phyloP scores from a whole-genome alignment of 1,140 invertebrate genomes.

The Dendrolimus kikuchii region DNA sequence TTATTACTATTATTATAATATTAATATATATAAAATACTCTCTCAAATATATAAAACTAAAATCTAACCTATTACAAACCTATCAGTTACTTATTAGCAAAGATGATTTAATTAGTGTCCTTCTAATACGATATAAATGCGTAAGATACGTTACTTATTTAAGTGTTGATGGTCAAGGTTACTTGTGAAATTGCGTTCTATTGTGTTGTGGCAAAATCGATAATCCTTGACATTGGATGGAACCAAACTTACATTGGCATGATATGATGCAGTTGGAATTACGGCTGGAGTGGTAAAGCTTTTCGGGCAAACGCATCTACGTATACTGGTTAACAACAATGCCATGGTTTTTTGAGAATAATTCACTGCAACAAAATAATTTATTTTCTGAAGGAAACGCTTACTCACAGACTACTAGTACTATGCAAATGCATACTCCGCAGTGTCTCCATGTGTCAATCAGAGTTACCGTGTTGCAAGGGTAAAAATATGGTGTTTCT shows the following conservation, averaged over 20 bases:
- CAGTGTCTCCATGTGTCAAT: slow-evolving; percentile 1
- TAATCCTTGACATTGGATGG: slow-evolving; percentile 50
- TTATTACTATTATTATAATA: too few relatives aligned
- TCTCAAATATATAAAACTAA: too few relatives aligned
- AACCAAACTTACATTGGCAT: slow-evolving; percentile 62
- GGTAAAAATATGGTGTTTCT: neutral
- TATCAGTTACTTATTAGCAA: too few relatives aligned
- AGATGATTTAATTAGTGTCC: too few relatives aligned
- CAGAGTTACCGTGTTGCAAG: too few relatives aligned
- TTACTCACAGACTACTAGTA: neutral
- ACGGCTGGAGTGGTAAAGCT: slow-evolving; percentile 31
- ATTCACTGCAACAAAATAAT: neutral
- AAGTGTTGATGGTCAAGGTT: slow-evolving; percentile 11
- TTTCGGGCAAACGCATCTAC: slow-evolving; percentile 50
- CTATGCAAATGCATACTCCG: neutral
- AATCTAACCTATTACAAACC: too few relatives aligned
- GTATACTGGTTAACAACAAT: slow-evolving; percentile 36
- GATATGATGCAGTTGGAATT: slow-evolving; percentile 55
- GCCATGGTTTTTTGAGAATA: slow-evolving; percentile 31
- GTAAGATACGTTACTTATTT: neutral
- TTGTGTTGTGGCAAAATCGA: slow-evolving; percentile 24
- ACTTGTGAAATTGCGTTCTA: slow-evolving; percentile 18
- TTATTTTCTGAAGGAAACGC: neutral
- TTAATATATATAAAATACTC: too few relatives aligned
- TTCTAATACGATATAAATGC: too few relatives aligned